Conservation (phyloP, 2,888 invertebrate genomes). For the Cacoxenus indagator region DNA sequence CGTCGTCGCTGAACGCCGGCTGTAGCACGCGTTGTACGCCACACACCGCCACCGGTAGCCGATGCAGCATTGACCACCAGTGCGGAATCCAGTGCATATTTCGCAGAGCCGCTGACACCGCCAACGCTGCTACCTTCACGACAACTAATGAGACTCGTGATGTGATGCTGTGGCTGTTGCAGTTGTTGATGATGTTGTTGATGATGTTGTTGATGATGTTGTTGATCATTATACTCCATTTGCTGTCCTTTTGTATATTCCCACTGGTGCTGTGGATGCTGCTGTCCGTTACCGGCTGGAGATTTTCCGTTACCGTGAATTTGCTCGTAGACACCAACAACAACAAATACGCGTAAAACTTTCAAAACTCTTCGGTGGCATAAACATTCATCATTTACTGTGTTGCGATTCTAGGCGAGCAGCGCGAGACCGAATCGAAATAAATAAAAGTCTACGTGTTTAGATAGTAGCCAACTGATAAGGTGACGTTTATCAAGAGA, state of each 20-base stretch:
- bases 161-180: slow-evolving; percentile 19
- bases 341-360: slow-evolving; percentile 23
- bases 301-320: background rate
- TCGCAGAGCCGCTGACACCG: slow-evolving; percentile 21
- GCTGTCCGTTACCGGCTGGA: too few relatives aligned
- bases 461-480: slow-evolving; percentile 15
- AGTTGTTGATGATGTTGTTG: slow-evolving; percentile 28
- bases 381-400: slow-evolving; percentile 54
- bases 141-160: slow-evolving; percentile 31
- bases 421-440: slow-evolving; percentile 30
- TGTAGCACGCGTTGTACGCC: slow-evolving; percentile 62
- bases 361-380: slow-evolving; percentile 35
- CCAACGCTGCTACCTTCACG: slow-evolving; percentile 22
- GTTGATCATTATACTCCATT: slow-evolving; percentile 25
- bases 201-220: slow-evolving; percentile 25
- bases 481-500: slow-evolving; percentile 49
- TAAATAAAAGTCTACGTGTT: slow-evolving; percentile 46
- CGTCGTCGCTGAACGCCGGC: slow-evolving; percentile 67
- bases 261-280: background rate
- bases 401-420: background rate
- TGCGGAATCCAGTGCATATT: slow-evolving; percentile 29
- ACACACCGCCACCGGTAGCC: slow-evolving; percentile 34
- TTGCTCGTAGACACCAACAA: background rate
- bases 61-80: background rate
- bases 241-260: background rate